Evolutionary conservation across 1,140 invertebrate species (phyloP).

Genomic region (Riptortus pedestris): DNA sequence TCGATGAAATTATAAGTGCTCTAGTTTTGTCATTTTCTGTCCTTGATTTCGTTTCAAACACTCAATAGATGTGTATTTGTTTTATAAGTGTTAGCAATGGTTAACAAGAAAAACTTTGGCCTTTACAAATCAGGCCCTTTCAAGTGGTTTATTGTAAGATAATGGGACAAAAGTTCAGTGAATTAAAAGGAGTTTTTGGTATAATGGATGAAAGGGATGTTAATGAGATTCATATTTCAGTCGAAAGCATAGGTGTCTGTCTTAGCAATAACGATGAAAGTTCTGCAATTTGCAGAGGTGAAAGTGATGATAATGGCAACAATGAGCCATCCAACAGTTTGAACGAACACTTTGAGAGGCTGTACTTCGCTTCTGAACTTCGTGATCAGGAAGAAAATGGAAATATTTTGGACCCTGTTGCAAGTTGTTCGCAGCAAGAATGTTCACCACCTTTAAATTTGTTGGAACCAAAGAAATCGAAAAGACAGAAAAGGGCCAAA

Average conservation of each 20-base stretch:
- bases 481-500: constrained; percentile 23
- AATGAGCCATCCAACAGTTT: constrained; percentile 22
- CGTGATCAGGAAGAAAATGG: constrained; percentile 26
- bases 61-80: too few species aligned
- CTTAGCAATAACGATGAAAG: constrained; percentile 14
- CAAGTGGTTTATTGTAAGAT: constrained; percentile 19
- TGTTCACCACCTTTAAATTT: not conserved
- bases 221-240: constrained; percentile 28
- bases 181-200: constrained; percentile 32
- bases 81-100: too few species aligned
- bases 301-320: constrained; percentile 29
- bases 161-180: constrained; percentile 34
- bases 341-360: constrained; percentile 32
- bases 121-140: not conserved
- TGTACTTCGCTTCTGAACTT: constrained; percentile 30
- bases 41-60: too few species aligned
- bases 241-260: constrained; percentile 24
- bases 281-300: not conserved
- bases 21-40: too few species aligned
- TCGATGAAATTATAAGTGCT: too few species aligned
- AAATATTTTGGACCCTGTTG: constrained; percentile 12
- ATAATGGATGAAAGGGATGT: constrained; percentile 32
- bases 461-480: constrained; percentile 21
- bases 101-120: too few species aligned
- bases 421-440: not conserved